phyloP scores from a whole-genome alignment of 2,888 invertebrate genomes.

The Coremacera marginata region DNA sequence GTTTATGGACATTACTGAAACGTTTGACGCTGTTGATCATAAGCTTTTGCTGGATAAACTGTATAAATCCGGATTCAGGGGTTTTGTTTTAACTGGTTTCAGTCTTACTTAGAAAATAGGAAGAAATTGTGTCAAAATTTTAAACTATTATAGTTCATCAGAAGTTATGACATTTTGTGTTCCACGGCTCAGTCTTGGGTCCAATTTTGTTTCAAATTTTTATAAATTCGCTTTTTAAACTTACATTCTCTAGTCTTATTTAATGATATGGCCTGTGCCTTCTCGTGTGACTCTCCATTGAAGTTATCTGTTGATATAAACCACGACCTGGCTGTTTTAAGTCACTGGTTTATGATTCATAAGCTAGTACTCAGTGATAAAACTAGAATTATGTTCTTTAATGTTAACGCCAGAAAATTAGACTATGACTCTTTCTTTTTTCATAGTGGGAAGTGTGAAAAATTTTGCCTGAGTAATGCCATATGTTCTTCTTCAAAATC shows the following conservation, averaged over 20 bases:
- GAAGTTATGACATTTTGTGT: not conserved
- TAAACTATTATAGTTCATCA: not conserved
- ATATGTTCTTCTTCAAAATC: too few species aligned
- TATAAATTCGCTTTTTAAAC: not conserved
- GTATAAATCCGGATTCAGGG: not conserved
- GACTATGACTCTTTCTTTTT: too few species aligned
- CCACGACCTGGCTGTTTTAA: too few species aligned
- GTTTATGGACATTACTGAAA: not conserved
- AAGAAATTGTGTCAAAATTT: not conserved
- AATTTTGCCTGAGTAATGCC: too few species aligned
- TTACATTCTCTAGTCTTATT: not conserved
- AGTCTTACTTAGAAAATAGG: too few species aligned
- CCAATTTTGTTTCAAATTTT: not conserved
- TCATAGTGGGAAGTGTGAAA: too few species aligned
- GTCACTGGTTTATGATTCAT: too few species aligned
- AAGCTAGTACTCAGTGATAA: too few species aligned
- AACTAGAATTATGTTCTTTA: too few species aligned
- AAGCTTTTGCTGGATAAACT: not conserved
- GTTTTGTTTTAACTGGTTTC: too few species aligned
- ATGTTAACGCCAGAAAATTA: too few species aligned
- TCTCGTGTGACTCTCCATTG: not conserved
- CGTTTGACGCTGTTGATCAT: not conserved
- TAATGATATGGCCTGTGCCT: not conserved
- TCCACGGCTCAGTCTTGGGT: not conserved
- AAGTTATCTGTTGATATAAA: too few species aligned